phyloP scores from a whole-genome alignment of 2,888 invertebrate species.

The Brachyptera putata region DNA sequence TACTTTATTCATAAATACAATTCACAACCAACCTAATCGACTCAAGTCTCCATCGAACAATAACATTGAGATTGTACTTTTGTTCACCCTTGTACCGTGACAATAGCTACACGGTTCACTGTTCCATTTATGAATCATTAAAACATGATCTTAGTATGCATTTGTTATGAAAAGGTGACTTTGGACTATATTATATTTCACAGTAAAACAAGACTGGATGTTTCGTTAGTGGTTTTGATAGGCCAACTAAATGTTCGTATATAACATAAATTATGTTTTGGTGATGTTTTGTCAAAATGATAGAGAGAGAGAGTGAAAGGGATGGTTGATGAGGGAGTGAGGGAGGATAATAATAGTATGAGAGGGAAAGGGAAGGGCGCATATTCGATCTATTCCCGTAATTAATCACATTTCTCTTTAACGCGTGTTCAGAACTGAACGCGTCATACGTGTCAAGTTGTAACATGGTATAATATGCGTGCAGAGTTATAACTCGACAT shows the following conservation, averaged over 20 bases:
- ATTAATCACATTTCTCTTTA: neutral
- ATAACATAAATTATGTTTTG: neutral
- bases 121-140: neutral
- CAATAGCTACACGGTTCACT: neutral
- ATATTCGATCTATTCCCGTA: neutral
- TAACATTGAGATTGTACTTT: too few species aligned
- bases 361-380: neutral
- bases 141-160: neutral
- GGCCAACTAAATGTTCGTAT: neutral
- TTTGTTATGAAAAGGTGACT: neutral
- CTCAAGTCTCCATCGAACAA: too few species aligned
- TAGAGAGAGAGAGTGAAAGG: neutral
- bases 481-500: too few species aligned
- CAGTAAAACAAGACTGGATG: too few species aligned
- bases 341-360: neutral
- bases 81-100: too few species aligned
- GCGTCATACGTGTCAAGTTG: neutral
- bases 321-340: neutral
- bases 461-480: too few species aligned
- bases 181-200: neutral
- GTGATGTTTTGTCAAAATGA: neutral
- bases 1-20: too few species aligned
- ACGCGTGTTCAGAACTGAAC: neutral
- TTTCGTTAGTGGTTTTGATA: too few species aligned
- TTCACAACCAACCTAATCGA: too few species aligned